Base-by-base conservation (phyloP, 1,140 invertebrate species). In the Platyura marginata region DNA sequence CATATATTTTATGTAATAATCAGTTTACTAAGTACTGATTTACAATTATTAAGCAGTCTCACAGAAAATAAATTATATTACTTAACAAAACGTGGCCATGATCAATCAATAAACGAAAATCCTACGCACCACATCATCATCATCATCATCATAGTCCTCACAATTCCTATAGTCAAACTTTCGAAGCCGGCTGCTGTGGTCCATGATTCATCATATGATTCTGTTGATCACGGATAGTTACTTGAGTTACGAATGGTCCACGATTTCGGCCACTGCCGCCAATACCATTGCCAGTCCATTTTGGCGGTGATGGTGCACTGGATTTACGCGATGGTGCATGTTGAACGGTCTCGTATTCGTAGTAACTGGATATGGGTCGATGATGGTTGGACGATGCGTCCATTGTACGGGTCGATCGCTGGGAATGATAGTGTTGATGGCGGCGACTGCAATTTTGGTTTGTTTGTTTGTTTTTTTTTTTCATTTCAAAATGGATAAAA, bases 321-420 rank as follows among this genome's bases (percentile, higher is more conserved):
- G 39, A 21, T 38, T 18, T 38, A 18, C 16, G 36, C n/a, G 22
- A 16, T 37, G 44, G 21, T 32, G 44, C 10, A 35, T 57, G 51
- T 50, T 81, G 77, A 15, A 81, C 72, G 47, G 71, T 81, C 56
- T 86, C 82, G 58, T 86, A 86, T 61, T 86, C 82, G 55, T 81
- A 85, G 60, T 77, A 85, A 59, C 81, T 85, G 47, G 80, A 83
- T 43, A 79, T 71, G 11, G 81, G 80, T 9, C 81, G 65, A 34
- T 51, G 15, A 16, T 49, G 20, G 50, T 51, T 8, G 38, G 3
- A 23, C 33, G 15, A 35, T 16, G 16, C n/a, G 25, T 67, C 65
- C 43, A 74, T 70, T 21, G 74, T 70, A 42, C 71, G 66, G 38
- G 78, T 72, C 45, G 76, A 73, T 40, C 81, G 66, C 62, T 83